Evolutionary conservation across 2,888 invertebrate species (phyloP).

Genomic region (Tipula lateralis): DNA sequence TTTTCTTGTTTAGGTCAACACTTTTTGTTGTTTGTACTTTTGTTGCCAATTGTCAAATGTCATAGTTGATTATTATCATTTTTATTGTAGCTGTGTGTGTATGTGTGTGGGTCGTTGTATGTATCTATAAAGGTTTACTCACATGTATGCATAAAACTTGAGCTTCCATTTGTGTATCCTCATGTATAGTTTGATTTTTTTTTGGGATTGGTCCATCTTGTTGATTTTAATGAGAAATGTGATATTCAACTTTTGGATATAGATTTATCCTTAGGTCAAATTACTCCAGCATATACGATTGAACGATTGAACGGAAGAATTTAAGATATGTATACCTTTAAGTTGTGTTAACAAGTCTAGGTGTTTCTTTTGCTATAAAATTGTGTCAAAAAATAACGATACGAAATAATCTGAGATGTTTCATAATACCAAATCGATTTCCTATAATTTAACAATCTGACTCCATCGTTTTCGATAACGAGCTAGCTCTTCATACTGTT

Average conservation of each 20-base stretch:
- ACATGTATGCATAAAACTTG: background rate
- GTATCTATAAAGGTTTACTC: background rate
- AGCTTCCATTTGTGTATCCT: background rate
- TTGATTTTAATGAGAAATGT: background rate
- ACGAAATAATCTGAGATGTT: too few species aligned
- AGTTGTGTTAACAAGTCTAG: too few species aligned
- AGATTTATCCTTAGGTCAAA: background rate
- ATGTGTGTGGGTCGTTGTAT: background rate
- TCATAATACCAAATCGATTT: too few species aligned
- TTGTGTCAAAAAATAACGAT: too few species aligned
- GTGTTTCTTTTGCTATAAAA: too few species aligned
- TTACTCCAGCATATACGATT: too few species aligned
- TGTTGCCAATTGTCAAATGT: conserved; percentile 14
- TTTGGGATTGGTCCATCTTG: background rate
- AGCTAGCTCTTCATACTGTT: too few species aligned
- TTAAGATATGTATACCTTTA: too few species aligned
- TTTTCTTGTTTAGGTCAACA: conserved; percentile 20
- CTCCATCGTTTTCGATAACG: too few species aligned
- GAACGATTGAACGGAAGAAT: too few species aligned
- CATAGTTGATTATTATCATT: conserved; percentile 9
- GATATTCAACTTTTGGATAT: background rate
- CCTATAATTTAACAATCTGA: too few species aligned
- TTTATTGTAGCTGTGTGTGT: background rate
- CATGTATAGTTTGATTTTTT: background rate
- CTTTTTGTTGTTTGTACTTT: background rate